phyloP scores from a whole-genome alignment of 2,113 vertebrate genomes.

The Pelecanoides urinatrix region DNA sequence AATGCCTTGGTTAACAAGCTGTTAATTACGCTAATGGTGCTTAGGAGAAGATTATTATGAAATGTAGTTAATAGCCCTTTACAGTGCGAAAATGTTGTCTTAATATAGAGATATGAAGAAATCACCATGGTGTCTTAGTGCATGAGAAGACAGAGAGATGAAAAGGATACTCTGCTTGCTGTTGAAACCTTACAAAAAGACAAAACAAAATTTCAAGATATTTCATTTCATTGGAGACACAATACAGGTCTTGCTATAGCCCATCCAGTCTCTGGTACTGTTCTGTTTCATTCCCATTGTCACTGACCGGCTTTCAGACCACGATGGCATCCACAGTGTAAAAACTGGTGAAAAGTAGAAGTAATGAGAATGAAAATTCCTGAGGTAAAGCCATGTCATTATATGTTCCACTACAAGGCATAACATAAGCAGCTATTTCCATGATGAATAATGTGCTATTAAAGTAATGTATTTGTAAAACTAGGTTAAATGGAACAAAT shows the following conservation, averaged over 20 bases:
- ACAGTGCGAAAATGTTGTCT: constrained; percentile 9
- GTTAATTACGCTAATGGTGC: constrained; percentile 60
- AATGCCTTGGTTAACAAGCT: constrained; percentile 43
- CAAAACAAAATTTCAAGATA: background rate
- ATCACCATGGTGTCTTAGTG: background rate
- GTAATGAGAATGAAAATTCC: background rate
- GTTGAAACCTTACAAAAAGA: background rate
- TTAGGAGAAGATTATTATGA: constrained; percentile 55
- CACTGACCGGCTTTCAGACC: background rate
- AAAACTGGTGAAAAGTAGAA: background rate
- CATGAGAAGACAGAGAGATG: background rate
- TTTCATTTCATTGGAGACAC: background rate
- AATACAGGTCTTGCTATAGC: background rate
- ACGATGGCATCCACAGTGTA: background rate
- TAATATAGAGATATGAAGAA: background rate
- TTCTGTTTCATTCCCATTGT: background rate
- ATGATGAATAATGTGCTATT: background rate
- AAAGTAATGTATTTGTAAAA: background rate
- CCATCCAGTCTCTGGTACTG: background rate
- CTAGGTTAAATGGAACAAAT: background rate
- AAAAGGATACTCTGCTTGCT: background rate
- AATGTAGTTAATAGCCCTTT: constrained; percentile 48
- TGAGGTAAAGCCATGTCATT: background rate
- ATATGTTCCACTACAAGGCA: background rate
- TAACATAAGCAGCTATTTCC: background rate